These are phyloP conservation scores for Todiramphus chloris DNA, from an alignment of 2,113 vertebrate species.

Conservation along the genomic window DNA sequence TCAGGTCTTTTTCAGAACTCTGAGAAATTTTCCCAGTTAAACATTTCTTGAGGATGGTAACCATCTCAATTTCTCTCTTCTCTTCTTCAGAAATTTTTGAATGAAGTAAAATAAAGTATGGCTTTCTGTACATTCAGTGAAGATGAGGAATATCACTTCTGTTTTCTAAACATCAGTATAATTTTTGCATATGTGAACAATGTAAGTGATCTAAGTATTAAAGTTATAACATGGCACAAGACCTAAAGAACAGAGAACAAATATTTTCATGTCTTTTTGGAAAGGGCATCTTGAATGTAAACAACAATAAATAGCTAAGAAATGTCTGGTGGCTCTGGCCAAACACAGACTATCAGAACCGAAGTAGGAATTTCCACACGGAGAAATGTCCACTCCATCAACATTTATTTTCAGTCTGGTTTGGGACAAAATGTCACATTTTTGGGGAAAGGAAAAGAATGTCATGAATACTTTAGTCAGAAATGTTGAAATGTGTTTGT, in stretches of 20 bases:
- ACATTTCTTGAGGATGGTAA: not conserved
- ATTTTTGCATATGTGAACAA: not conserved
- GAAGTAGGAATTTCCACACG: not conserved
- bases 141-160: not conserved
- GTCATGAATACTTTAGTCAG: not conserved
- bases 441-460: not conserved
- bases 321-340: not conserved
- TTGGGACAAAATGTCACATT: not conserved
- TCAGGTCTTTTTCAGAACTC: not conserved
- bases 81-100: not conserved
- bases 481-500: not conserved
- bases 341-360: not conserved
- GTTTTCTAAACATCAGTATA: not conserved
- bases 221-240: not conserved
- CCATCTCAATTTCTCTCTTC: not conserved
- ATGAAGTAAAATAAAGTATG: not conserved
- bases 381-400: not conserved
- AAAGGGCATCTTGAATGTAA: not conserved
- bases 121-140: accelerated
- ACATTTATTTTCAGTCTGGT: not conserved
- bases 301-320: not conserved
- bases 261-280: conserved; percentile 23
- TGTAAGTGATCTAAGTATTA: not conserved
- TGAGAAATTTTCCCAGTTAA: not conserved
- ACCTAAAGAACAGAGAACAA: not conserved